Evolutionary conservation across 2,797 vertebrate species (phyloP), one percentile per base, ranked within the genome.

Genomic region (Sebastes cheni): DNA sequence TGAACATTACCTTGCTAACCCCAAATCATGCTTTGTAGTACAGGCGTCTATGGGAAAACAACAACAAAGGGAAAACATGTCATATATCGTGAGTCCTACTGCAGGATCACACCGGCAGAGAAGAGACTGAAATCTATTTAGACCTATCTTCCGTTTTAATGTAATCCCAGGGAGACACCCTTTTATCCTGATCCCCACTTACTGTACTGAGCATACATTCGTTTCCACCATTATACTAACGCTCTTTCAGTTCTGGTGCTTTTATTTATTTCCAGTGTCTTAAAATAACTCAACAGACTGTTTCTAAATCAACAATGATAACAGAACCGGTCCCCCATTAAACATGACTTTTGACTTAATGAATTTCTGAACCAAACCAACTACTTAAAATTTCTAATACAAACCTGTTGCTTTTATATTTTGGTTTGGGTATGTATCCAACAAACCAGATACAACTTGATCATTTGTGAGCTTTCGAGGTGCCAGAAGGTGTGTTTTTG

Each of bases 251-350:
- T 30, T 60, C 27, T 60, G 27, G 3, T 0, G 58, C 27, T 30
- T 60, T 30, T 50, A 50, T 50, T 50, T 0, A 50, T 50, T 50
- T 20, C 18, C 0, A 0, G 42, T 20, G 0, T 52, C 16, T 52
- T 52, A 20, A 52, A 52, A 52, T 52, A 52, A 52, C 46, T n/a
- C 46, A 52, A 9, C 18, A 50, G 46, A 50, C 46, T 8, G 46
- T 52, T 52, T 52, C 18, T 52, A 52, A 52, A 52, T 7, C 42
- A 50, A 8, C 42, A 50, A 50, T 20, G 0, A 50, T 20, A 0
- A 50, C 0, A 52, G 46, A 52, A 52, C 46, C 2, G 0, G 46
- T 20, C 0, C 46, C 18, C 46, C 0, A 52, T 52, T n/a, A 52
- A 52, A 52, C 46, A 52, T 20, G 18, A n/a, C 46, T 52, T 50